Conservation (phyloP, 2,113 vertebrate species). For the Odocoileus virginianus region DNA sequence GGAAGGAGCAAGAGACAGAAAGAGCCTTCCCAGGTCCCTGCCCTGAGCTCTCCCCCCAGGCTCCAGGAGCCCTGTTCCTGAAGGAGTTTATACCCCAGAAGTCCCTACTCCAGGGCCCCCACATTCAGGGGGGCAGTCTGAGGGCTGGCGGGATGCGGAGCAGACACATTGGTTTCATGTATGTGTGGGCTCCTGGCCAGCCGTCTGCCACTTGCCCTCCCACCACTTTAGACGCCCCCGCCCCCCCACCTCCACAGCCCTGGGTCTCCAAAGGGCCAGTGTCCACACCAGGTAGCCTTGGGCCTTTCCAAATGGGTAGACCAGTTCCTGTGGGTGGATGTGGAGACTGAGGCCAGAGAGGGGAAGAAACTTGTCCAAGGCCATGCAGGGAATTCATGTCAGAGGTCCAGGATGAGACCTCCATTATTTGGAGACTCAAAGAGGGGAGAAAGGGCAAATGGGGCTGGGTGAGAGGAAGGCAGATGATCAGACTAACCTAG, state of each 20-base stretch:
- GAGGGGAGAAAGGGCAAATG: neutral
- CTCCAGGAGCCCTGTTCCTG: neutral
- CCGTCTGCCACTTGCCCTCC: neutral
- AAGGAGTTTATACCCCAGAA: neutral
- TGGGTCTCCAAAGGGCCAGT: neutral
- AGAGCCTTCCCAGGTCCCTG: neutral
- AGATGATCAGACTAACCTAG: neutral
- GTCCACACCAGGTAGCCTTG: neutral
- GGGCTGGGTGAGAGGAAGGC: neutral
- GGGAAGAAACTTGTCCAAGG: neutral
- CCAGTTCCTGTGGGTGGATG: fast-evolving
- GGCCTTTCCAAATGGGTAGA: neutral
- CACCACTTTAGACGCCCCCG: neutral
- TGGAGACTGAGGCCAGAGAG: neutral
- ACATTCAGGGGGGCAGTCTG: neutral
- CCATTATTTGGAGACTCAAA: neutral
- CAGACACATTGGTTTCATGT: neutral
- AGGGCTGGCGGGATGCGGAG: neutral
- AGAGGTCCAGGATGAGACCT: neutral
- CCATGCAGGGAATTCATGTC: neutral
- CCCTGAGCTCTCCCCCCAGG: neutral
- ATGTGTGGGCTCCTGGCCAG: neutral
- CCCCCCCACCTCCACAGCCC: neutral
- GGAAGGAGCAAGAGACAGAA: neutral
- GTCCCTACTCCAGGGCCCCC: neutral